These are phyloP conservation scores for Narcine bancroftii DNA, from an alignment of 2,113 vertebrate species.

Conservation along the genomic window DNA sequence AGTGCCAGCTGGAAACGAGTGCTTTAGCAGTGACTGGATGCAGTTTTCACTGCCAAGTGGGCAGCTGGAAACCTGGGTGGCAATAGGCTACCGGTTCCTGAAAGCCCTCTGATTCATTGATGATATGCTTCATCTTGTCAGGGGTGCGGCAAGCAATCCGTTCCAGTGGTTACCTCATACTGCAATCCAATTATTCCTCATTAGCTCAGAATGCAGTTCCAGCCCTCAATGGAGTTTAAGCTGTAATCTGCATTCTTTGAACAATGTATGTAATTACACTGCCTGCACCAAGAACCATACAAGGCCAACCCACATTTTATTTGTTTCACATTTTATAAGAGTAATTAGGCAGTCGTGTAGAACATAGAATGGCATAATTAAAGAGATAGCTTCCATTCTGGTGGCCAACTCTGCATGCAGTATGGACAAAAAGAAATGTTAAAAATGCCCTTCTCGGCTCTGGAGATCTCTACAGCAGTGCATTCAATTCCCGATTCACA, in stretches of 20 bases:
- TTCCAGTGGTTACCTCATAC: constrained; percentile 45
- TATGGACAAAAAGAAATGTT: background rate
- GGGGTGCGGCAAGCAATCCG: constrained; percentile 45
- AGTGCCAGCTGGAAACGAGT: constrained; percentile 77
- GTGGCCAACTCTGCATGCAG: background rate
- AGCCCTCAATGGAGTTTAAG: constrained; percentile 40
- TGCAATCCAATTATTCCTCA: constrained; percentile 40
- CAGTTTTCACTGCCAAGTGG: constrained; percentile 64
- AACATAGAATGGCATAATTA: constrained; percentile 40
- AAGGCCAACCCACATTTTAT: constrained; percentile 7
- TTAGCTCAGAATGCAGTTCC: constrained; percentile 30
- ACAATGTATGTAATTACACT: constrained; percentile 51
- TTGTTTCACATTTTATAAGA: constrained; percentile 23
- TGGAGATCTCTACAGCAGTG: background rate
- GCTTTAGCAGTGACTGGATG: constrained; percentile 67
- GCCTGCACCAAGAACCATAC: constrained; percentile 54
- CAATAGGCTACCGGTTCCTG: constrained; percentile 42
- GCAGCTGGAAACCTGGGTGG: constrained; percentile 73
- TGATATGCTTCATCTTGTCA: constrained; percentile 37
- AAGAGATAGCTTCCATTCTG: constrained; percentile 36
- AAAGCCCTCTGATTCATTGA: constrained; percentile 35
- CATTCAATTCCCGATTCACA: background rate
- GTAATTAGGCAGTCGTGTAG: constrained; percentile 23
- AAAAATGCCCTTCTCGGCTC: background rate
- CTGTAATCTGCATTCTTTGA: constrained; percentile 45